phyloP scores from a whole-genome alignment of 1,140 invertebrate genomes.

The Drosophila aff. region DNA sequence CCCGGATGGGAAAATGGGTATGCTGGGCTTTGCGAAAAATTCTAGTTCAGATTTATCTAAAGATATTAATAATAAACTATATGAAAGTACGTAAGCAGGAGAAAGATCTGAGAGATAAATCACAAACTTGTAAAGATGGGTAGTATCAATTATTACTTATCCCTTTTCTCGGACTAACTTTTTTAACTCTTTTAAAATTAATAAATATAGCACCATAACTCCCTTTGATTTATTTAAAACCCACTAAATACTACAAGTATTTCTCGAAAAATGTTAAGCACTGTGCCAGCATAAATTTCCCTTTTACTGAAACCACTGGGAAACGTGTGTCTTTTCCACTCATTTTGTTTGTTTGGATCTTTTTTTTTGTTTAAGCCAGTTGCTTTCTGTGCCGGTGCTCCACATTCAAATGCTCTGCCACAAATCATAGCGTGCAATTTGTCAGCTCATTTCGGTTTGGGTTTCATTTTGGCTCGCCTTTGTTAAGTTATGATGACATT shows the following conservation, averaged over 20 bases:
- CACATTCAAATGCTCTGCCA: slow-evolving; percentile 63
- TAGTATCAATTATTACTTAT: too few relatives aligned
- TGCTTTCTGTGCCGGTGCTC: slow-evolving; percentile 38
- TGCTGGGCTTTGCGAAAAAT: background rate
- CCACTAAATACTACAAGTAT: background rate
- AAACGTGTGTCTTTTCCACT: slow-evolving; percentile 21
- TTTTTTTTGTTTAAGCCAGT: background rate
- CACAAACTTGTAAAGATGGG: too few relatives aligned
- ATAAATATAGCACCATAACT: background rate
- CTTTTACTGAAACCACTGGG: slow-evolving; percentile 25
- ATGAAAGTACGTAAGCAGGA: background rate
- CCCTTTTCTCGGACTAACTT: background rate
- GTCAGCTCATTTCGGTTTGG: slow-evolving; percentile 72
- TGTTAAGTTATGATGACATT: slow-evolving; percentile 77
- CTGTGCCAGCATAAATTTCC: slow-evolving; percentile 33
- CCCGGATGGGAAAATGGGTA: background rate
- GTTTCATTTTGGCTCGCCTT: slow-evolving; percentile 54
- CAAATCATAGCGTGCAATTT: slow-evolving; percentile 70
- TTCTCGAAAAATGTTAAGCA: background rate
- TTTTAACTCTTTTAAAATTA: too few relatives aligned
- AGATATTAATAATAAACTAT: background rate
- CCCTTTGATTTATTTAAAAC: background rate
- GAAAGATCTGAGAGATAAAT: background rate
- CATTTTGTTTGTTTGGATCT: background rate
- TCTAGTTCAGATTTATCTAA: background rate